Base-by-base conservation (phyloP, 2,113 vertebrate genomes). In the Upupa epops region DNA sequence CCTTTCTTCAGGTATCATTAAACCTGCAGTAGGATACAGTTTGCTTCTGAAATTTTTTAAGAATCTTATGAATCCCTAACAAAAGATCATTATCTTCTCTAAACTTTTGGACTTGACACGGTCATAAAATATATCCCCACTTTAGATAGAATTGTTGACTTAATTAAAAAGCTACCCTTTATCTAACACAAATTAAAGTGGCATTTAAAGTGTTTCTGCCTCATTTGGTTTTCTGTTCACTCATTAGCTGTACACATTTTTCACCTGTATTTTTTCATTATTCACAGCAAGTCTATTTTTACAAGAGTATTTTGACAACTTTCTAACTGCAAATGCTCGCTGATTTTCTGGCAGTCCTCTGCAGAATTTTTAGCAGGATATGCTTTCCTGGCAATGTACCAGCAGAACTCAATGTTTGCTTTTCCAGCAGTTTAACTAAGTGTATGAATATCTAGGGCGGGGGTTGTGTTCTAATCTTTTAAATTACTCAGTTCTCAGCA, bases 241-340 rank as follows among this genome's bases (percentile, higher is more conserved):
- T 82, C 86, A 82, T 93, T 93, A 90, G 71, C 58, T 86, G 83
- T 75, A 82, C n/a, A 79, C 24, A 84, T 40, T 89, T 89, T 90
- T 96, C 88, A 95, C 93, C 88, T 89, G 59, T 58, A 84, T 88
- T 86, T 95, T 42, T 84, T 79, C 65, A 92, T 95, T 94, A 92
- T 46, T 95, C 88, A 75, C 70, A 78, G 64, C 37, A 74, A 81
- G 58, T 69, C 83, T 92, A 94, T 96, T 93, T 95, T 95, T 91
- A 79, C 36, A 92, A 24, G 83, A 81, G 40, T 82, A 90, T 95
- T 94, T 90, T 96, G 90, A 92, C 96, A 96, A 93, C 70, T 84
- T 94, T 92, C 84, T 84, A 92, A 78, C 77, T 82, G 77, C 90
- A 95, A 90, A 90, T 37, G 51, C 46, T 94, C 3, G 2, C 74